These are phyloP conservation scores for Sipha maydis DNA, from an alignment of 2,888 invertebrate species.

Conservation along the genomic window DNA sequence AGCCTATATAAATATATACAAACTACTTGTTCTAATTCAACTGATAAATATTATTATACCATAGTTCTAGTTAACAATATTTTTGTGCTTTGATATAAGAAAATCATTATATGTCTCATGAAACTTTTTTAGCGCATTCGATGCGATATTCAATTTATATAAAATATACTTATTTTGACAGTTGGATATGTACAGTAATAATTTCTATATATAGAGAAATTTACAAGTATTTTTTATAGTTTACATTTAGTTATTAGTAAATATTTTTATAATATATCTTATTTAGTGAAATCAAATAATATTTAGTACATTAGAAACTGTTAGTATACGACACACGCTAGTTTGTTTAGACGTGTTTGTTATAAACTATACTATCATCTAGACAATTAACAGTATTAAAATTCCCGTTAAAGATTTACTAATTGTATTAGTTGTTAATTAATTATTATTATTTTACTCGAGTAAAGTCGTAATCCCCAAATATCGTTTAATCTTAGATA, in stretches of 20 bases:
- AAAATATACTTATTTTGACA: not conserved
- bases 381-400: conserved; percentile 1
- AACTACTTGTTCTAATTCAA: conserved; percentile 20
- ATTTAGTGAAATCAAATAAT: conserved; percentile 38
- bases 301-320: conserved; percentile 25
- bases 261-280: conserved; percentile 32
- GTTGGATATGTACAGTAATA: conserved; percentile 34
- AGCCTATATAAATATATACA: conserved; percentile 27
- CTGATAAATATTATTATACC: not conserved
- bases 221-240: conserved; percentile 17
- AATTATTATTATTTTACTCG: conserved; percentile 17
- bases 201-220: conserved; percentile 15
- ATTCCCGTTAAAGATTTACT: not conserved
- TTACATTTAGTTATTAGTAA: not conserved
- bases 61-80: not conserved
- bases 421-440: conserved; percentile 9
- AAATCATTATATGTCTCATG: not conserved
- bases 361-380: not conserved
- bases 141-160: not conserved
- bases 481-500: conserved; percentile 15
- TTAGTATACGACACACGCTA: conserved; percentile 38
- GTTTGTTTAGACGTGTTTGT: conserved; percentile 30
- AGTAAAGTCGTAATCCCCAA: conserved; percentile 4
- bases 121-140: not conserved
- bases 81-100: not conserved